A percentile compares a stretch with the other conserved stretches of the same genome.
Evolutionary conservation across 2,113 vertebrate genomes (phyloP).

Genomic region (Toxotes jaculatrix): DNA sequence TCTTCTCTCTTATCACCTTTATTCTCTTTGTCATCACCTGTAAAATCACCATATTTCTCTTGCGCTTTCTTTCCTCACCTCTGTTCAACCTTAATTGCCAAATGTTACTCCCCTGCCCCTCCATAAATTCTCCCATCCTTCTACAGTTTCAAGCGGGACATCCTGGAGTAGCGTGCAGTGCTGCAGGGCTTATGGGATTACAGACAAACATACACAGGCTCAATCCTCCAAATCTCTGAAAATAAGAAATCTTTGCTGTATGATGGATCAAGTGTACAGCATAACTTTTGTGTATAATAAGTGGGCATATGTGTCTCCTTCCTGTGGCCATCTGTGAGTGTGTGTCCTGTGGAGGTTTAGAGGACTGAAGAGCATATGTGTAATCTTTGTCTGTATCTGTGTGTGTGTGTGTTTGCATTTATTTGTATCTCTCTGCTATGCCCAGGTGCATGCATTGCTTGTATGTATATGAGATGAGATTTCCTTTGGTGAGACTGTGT

Average conservation of each 20-base stretch:
- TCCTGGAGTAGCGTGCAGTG: constrained; percentile 12
- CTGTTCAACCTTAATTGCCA: background rate
- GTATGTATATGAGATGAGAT: background rate
- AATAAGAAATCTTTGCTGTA: constrained; percentile 5
- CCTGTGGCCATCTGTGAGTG: constrained; percentile 44
- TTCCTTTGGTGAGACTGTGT: constrained; percentile 2
- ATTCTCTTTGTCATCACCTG: background rate
- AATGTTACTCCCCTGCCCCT: background rate
- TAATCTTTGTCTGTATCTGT: background rate
- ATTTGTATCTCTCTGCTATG: background rate
- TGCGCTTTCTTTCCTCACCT: background rate
- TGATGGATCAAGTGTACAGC: constrained; percentile 3
- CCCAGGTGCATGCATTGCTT: constrained; percentile 25
- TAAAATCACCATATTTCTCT: background rate
- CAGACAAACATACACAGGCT: background rate
- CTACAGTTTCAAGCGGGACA: background rate
- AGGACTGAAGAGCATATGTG: constrained; percentile 15
- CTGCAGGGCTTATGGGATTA: constrained; percentile 37
- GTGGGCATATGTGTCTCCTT: constrained; percentile 13
- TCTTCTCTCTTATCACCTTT: background rate
- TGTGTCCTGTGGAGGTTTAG: constrained; percentile 23
- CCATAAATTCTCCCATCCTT: background rate
- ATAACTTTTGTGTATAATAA: constrained; percentile 33
- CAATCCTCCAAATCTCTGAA: constrained; percentile 26
- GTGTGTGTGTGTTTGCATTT: background rate